These are phyloP conservation scores for Heterodera filipjevi DNA, from an alignment of 2,888 invertebrate species.

Conservation along the genomic window DNA sequence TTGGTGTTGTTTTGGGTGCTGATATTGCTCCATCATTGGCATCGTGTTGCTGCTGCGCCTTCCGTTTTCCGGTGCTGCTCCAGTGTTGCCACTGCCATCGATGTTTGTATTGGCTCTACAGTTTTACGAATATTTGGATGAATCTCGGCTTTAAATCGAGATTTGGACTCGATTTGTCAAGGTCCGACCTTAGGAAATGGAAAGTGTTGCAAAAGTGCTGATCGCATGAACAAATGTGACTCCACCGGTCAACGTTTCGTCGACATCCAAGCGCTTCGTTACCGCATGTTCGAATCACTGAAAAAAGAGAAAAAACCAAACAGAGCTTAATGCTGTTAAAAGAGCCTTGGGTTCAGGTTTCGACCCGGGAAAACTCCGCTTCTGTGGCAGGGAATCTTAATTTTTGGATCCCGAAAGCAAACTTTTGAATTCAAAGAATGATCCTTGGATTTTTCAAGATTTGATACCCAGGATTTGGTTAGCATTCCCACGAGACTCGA, in stretches of 20 bases:
- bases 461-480: no score
- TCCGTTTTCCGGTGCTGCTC: neutral
- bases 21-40: neutral
- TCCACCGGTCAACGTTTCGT: conserved; percentile 54
- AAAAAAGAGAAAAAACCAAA: neutral
- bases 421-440: no score
- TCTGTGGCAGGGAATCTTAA: no score
- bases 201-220: conserved; percentile 63
- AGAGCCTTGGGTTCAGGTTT: no score
- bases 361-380: neutral
- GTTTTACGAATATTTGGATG: no score
- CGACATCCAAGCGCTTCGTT: conserved; percentile 53
- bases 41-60: no score
- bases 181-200: conserved; percentile 51
- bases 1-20: conserved; percentile 6
- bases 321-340: no score
- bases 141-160: no score
- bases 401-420: no score
- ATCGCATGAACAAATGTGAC: conserved; percentile 63
- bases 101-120: conserved; percentile 25
- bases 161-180: no score
- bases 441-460: no score
- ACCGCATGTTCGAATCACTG: conserved; percentile 49
- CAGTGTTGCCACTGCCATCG: conserved; percentile 14
- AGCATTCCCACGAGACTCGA: no score